These are phyloP conservation scores for Zosterops lateralis DNA, from an alignment of 2,113 vertebrate genomes.

Conservation along the genomic window DNA sequence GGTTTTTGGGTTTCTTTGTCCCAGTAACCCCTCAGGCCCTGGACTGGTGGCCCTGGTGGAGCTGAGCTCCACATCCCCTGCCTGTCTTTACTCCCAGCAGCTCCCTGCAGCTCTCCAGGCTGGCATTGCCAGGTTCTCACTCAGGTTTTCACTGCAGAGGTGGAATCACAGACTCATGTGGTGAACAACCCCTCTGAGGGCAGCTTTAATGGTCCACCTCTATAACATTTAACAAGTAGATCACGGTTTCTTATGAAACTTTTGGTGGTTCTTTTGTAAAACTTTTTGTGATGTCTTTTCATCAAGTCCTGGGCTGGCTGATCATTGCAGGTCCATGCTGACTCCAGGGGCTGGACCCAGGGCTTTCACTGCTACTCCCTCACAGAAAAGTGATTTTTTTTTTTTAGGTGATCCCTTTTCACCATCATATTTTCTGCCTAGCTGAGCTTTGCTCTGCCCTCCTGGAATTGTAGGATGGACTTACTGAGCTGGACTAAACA, in stretches of 20 bases:
- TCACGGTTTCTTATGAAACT: neutral
- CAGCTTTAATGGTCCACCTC: neutral
- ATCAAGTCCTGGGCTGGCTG: neutral
- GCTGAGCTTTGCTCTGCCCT: neutral
- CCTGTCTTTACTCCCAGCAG: neutral
- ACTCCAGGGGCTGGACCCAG: neutral
- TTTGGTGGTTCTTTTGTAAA: neutral
- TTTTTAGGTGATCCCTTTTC: neutral
- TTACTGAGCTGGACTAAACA: neutral
- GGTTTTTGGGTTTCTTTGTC: neutral
- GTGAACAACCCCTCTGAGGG: no score
- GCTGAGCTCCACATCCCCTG: neutral
- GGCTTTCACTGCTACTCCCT: neutral
- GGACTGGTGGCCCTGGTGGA: neutral
- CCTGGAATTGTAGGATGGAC: neutral
- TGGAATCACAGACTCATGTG: rapidly evolving
- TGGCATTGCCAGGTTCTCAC: neutral
- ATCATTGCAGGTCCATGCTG: neutral
- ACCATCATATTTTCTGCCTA: neutral
- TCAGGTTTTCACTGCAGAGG: neutral
- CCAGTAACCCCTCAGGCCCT: neutral
- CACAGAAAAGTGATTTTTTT: neutral
- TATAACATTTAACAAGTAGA: neutral
- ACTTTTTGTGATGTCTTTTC: neutral
- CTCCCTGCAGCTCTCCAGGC: neutral